Evolutionary conservation across 2,888 invertebrate species (phyloP), one percentile per base, ranked within the genome.

Genomic region (Heliconius hortense): DNA sequence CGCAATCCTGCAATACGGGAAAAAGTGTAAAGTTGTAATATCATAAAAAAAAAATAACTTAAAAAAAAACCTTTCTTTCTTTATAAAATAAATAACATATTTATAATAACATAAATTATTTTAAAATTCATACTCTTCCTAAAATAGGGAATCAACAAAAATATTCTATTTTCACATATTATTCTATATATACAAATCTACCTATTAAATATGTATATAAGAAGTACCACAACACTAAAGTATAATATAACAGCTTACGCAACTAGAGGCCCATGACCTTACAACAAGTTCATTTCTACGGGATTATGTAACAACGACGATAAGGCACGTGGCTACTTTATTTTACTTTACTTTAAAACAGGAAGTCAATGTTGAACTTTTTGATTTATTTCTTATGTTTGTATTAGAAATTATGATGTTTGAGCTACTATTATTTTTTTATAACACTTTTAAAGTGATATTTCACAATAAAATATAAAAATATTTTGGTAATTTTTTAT

Each of bases 231-330:
- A 7, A 39, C 24, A 66, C 56, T 56, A 56, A 10, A 24, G 68
- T 13, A 13, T 21, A 53, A 53, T 31, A 43, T 26, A 60, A 71
- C 70, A 21, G 26, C 70, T 77, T 75, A 74, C 76, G 78, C 74
- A 78, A 79, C 59, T 24, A 56, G 63, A 79, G 82, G 80, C 79
- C 82, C 80, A 76, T 82, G 82, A 82, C 79, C 82, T 79, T 80
- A 79, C 62, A 60, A 76, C 80, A 76, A 74, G 81, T 80, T 81
- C 78, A 80, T 80, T 82, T 81, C 80, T 75, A 77, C 79, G 76
- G 74, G 67, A 71, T 81, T 80, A 79, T 79, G 81, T 79, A 81
- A 81, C 76, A 76, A 59, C 31, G 60, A 48, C 76, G 79, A 79
- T 81, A 80, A 81, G 76, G 79, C 81, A 81, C 80, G 79, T 70